These are phyloP conservation scores for Proctacanthus coquilletti DNA, from an alignment of 1,140 invertebrate genomes.

Conservation along the genomic window DNA sequence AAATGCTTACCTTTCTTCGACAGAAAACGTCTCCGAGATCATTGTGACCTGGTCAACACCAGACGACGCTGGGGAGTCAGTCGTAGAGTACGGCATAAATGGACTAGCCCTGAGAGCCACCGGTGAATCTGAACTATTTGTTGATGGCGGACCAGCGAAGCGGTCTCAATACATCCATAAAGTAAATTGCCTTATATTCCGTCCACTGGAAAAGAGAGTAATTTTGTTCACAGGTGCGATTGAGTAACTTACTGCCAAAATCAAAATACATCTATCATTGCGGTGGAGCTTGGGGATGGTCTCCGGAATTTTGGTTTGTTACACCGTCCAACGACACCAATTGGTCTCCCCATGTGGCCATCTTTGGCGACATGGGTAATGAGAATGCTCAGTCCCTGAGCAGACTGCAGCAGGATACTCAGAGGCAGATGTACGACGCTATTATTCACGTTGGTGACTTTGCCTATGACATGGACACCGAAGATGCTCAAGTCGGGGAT, in stretches of 20 bases:
- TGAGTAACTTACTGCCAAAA: slow-evolving; percentile 41
- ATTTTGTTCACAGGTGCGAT: slow-evolving; percentile 30
- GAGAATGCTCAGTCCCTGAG: slow-evolving; percentile 72
- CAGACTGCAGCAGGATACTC: slow-evolving; percentile 64
- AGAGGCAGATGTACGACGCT: slow-evolving; percentile 66
- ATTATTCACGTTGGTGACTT: slow-evolving; percentile 91
- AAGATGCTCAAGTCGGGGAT: slow-evolving; percentile 68
- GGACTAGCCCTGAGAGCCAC: slow-evolving; percentile 35
- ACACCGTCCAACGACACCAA: slow-evolving; percentile 42
- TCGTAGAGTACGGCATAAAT: slow-evolving; percentile 60
- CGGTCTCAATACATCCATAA: slow-evolving; percentile 67
- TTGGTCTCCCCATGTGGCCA: slow-evolving; percentile 68
- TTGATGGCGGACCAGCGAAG: slow-evolving; percentile 58
- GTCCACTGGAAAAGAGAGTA: slow-evolving; percentile 1
- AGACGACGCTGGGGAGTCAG: slow-evolving; percentile 46
- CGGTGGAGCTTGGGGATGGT: slow-evolving; percentile 70
- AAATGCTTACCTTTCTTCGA: too few species aligned
- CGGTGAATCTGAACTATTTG: slow-evolving; percentile 51
- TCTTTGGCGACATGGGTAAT: slow-evolving; percentile 88
- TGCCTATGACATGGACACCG: slow-evolving; percentile 85
- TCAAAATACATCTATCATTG: slow-evolving; percentile 66
- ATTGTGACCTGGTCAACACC: slow-evolving; percentile 83
- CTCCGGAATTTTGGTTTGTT: slow-evolving; percentile 56
- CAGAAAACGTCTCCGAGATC: slow-evolving; percentile 49
- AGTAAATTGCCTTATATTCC: slow-evolving; percentile 29